Evolutionary conservation across 37 sponge, comb jelly and placozoan genomes (phyloP), one percentile per base, ranked within the genome.

Genomic region (Chondrosia reniformis): DNA sequence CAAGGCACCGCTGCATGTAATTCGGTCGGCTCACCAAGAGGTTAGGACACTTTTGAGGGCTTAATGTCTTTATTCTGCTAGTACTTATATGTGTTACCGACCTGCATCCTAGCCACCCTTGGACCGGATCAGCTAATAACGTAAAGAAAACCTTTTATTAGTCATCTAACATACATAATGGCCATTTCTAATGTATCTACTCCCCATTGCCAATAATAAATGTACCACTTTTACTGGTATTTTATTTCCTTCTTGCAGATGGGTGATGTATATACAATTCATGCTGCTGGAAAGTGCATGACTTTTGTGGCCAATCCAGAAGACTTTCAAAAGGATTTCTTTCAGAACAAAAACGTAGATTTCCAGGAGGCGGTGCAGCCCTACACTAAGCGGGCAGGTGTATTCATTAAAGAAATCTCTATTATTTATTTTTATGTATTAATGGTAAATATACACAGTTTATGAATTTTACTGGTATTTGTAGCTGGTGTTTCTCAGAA

Each of bases 221-320:
- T n/a, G 15, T 49, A 49, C 15, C 54, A 49, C 15, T 56, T 56
- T 6, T 56, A 28, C 9, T 4, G n/a, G 6, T 56, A 4, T 28
- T 6, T 28, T 56, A 28, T 2, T 10, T 34, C 34, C 8, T 64
- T 3, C 33, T 32, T 59, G 28, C 61, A 86, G 87, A 59, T 86
- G 12, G 87, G 87, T 65, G 72, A 85, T 65, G 75, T 85, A 21
- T 91, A 87, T 58, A 87, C 92, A 32, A 83, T 91, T 38, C 84
- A 86, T 41, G 92, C 67, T 4, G 87, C 88, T 45, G 92, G 92
- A 10, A 91, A 91, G 79, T 41, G 38, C 28, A 91, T 91, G 84
- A 91, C 92, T 7, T 91, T 87, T 80, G 36, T 91, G 0, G 80
- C 67, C 8, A 44, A 80, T 44, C 84, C 76, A 6, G 27, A 67